Conservation (phyloP, 1,140 invertebrate genomes). For the Eubasilissa regina region DNA sequence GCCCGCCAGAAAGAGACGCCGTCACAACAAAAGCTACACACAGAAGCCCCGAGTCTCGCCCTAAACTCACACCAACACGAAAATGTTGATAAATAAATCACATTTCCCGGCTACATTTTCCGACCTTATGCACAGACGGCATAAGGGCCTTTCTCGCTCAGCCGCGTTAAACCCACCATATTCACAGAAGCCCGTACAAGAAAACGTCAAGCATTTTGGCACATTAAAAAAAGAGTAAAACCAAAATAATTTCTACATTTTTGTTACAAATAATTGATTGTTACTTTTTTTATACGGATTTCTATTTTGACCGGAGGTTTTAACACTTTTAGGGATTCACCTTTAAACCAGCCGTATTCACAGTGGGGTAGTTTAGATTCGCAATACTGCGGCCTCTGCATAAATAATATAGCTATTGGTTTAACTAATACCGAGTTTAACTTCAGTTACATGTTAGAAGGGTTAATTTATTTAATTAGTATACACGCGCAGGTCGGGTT, state of each 20-base stretch:
- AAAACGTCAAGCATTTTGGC: not conserved
- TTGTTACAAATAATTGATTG: not conserved
- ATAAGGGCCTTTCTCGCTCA: constrained; percentile 41
- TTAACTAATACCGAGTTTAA: constrained; percentile 46
- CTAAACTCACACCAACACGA: constrained; percentile 31
- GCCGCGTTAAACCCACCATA: constrained; percentile 39
- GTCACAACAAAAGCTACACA: constrained; percentile 1
- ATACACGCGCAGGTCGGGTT: constrained; percentile 31
- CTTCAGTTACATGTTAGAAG: constrained; percentile 36
- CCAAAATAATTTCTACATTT: not conserved
- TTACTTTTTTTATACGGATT: not conserved
- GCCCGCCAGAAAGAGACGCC: constrained; percentile 42
- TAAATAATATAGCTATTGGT: constrained; percentile 55
- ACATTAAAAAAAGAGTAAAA: not conserved
- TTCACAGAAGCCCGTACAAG: constrained; percentile 10
- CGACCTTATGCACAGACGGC: constrained; percentile 26
- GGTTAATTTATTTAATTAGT: constrained; percentile 59
- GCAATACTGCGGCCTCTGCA: constrained; percentile 45
- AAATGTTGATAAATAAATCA: constrained; percentile 60
- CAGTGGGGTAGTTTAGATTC: constrained; percentile 33
- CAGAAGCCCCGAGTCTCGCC: constrained; percentile 31
- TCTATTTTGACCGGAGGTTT: not conserved
- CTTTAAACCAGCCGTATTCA: constrained; percentile 40
- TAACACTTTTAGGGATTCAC: not conserved
- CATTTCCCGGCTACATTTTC: constrained; percentile 53